Evolutionary conservation across 2,113 vertebrate species (phyloP), one percentile per base, ranked within the genome.

Genomic region (Potamarius usumacintae): DNA sequence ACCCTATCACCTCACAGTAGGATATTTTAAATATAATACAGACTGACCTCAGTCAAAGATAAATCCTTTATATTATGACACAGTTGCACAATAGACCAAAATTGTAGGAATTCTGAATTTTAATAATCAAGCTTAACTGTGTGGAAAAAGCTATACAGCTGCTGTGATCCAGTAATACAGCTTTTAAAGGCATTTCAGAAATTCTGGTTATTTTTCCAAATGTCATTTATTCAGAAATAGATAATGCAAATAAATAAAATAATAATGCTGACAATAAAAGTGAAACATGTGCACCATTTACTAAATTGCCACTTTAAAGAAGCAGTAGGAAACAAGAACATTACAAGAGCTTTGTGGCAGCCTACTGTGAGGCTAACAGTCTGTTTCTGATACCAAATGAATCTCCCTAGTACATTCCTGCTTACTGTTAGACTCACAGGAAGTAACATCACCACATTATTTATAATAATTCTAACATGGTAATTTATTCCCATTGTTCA

Each of bases 301-400:
- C 86, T 84, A 90, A 90, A 90, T 90, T 90, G 87, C 65, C 89
- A 89, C 90, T 90, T 91, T 91, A 88, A 88, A 84, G 55, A 86
- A 92, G 76, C 90, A 88, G 85, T 89, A 72, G 85, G 91, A 86
- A 76, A 57, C 69, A 71, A 53, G 83, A 82, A 88, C 90, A 91
- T 90, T 88, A 88, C 72, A 84, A 80, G 53, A 62, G 87, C 87
- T 90, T 88, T 88, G 81, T 22, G 77, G 89, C 71, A 86, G 84
- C 90, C 90, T 58, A 88, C 88, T 86, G 90, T 53, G 91, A 91
- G 89, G 80, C 85, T 88, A 92, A 92, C 86, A 84, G 85, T 85
- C 87, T 91, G 81, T 86, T 91, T 86, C 77, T 86, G 62, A 74
- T 89, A 78, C 86, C 89, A 83, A 89, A 88, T 88, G 86, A 90